Evolutionary conservation across 2,888 invertebrate genomes (phyloP), one percentile per base, ranked within the genome.

Genomic region (Oeneis ivallda): DNA sequence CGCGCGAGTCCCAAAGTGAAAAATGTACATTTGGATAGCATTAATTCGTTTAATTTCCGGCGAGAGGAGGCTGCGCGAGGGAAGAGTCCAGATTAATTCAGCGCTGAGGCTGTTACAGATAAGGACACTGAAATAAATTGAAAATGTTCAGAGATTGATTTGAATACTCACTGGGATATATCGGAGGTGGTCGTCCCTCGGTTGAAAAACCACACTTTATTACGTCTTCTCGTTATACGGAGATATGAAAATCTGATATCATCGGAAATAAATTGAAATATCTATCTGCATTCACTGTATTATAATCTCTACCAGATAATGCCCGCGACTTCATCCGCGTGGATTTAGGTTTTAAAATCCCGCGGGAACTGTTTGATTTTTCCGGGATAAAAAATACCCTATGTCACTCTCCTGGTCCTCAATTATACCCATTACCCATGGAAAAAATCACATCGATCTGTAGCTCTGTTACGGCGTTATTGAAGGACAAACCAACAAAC

Each of bases 11-110:
- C 85, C 87, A 84, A 86, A 90, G 91, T 92, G 92, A 92, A 92
- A 92, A 92, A 92, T 92, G 91, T 90, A 91, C 92, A 89, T 92
- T 92, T 89, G 90, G 92, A 92, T 88, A 88, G 91, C 90, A 91
- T 92, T 92, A 92, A 92, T 92, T 92, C 92, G 91, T 91, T 92
- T 92, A 92, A 92, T 92, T 92, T 92, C 92, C 92, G 92, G 91
- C 86, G 87, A 85, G 89, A 83, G 83, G 80, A 79, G 76, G 76
- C 72, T 79, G 77, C 79, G 75, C 74, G 71, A 67, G 71, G 64
- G 75, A 79, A 72, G 79, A 79, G 87, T 84, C 84, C 89, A 91
- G 92, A 92, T 92, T 92, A 92, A 92, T 92, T 91, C 92, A 88
- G 84, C 85, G 83, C 87, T 84, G 85, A 87, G 83, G 82, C 89